Evolutionary conservation across 2,888 invertebrate species (phyloP).

Genomic region (Orthosia cruda): DNA sequence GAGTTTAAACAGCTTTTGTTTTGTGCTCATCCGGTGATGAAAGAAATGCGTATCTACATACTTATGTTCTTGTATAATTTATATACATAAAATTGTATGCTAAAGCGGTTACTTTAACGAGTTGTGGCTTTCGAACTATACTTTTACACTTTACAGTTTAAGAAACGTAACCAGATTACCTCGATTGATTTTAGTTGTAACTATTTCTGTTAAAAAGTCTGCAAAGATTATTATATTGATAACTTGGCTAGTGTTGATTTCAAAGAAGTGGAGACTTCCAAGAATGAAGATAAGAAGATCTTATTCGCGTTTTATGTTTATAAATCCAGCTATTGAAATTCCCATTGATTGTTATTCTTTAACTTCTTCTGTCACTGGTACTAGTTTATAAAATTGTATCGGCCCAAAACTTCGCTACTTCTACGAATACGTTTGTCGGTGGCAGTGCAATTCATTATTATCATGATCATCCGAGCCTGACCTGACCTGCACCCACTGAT

Average conservation of each 20-base stretch:
- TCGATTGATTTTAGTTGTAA: conserved; percentile 21
- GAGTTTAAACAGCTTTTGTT: conserved; percentile 45
- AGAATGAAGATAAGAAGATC: too few species aligned
- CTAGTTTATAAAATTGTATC: background rate
- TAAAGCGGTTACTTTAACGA: conserved; percentile 38
- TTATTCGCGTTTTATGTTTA: background rate
- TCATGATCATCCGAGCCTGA: too few species aligned
- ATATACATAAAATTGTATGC: conserved; percentile 11
- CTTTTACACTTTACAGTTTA: conserved; percentile 11
- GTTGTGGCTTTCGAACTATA: conserved; percentile 6
- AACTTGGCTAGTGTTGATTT: conserved; percentile 12
- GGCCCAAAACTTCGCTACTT: background rate
- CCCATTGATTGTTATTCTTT: background rate
- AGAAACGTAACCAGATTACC: conserved; percentile 28
- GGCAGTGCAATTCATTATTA: background rate
- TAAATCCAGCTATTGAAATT: background rate
- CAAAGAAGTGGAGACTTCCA: background rate
- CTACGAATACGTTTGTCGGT: background rate
- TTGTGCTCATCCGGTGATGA: conserved; percentile 46
- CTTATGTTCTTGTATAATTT: conserved; percentile 42
- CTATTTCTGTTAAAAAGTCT: background rate
- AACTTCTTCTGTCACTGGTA: background rate
- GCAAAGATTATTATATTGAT: background rate
- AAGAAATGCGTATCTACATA: conserved; percentile 32
- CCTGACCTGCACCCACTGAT: too few species aligned